A percentile compares a stretch with the other conserved stretches of the same genome.
phyloP scores from a whole-genome alignment of 2,113 vertebrate genomes.

The Lycaon pictus region DNA sequence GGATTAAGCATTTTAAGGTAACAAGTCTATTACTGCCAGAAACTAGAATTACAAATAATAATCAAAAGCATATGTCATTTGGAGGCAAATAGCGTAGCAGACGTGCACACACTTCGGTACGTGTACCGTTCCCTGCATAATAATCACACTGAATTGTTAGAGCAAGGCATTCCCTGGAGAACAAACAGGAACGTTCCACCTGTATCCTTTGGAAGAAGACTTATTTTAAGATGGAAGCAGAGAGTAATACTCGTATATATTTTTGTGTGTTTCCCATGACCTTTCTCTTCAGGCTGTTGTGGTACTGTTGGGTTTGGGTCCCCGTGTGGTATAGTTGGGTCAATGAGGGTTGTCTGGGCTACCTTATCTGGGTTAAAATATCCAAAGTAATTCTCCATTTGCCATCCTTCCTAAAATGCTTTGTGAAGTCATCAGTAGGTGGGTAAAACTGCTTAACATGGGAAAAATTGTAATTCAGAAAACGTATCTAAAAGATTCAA shows the following conservation, averaged over 20 bases:
- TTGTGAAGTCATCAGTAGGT: conserved; percentile 10
- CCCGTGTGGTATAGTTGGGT: not conserved
- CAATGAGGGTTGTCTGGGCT: not conserved
- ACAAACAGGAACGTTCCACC: not conserved
- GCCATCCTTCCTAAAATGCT: not conserved
- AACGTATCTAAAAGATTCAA: conserved; percentile 19
- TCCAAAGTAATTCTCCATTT: not conserved
- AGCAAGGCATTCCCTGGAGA: not conserved
- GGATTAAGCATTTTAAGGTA: not conserved
- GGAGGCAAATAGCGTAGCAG: not conserved
- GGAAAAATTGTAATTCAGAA: conserved; percentile 59
- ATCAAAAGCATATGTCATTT: not conserved
- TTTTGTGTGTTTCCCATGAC: not conserved
- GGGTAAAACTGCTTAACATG: not conserved
- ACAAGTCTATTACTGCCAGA: not conserved
- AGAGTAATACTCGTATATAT: not conserved
- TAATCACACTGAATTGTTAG: not conserved
- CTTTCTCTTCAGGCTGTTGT: not conserved
- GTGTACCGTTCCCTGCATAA: not conserved
- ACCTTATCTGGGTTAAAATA: conserved; percentile 32
- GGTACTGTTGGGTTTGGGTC: not conserved
- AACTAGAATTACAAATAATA: not conserved
- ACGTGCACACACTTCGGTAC: not conserved
- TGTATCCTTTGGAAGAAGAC: not conserved
- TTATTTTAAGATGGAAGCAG: not conserved